Conservation (phyloP, 2,113 vertebrate genomes). For the Ceratotherium simum region DNA sequence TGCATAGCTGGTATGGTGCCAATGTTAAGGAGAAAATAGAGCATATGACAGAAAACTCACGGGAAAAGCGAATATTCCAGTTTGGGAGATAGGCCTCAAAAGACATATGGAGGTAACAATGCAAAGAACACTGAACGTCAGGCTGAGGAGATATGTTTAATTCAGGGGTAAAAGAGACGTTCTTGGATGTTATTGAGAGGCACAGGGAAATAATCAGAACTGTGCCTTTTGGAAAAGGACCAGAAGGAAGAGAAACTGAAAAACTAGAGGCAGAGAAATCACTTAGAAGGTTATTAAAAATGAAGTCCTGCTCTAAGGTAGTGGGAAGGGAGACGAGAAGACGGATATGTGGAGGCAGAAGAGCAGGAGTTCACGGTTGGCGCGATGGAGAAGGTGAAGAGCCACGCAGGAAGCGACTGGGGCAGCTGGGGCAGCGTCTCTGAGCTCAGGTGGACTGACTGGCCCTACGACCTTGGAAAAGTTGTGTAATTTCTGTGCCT, state of each 20-base stretch:
- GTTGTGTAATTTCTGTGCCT: neutral
- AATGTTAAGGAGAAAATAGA: neutral
- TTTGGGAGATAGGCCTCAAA: neutral
- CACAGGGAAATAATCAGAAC: neutral
- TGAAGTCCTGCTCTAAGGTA: neutral
- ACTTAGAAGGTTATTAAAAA: neutral
- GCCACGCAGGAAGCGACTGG: accelerated
- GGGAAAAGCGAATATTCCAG: neutral
- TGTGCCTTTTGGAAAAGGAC: neutral
- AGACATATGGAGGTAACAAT: neutral
- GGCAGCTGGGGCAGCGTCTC: neutral
- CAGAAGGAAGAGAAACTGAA: neutral
- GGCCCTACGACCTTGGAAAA: neutral
- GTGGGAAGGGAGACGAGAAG: neutral
- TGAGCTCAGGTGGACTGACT: neutral
- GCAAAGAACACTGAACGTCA: neutral
- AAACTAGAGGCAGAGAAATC: neutral
- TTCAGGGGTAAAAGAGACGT: neutral
- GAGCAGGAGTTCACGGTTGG: too few relatives aligned
- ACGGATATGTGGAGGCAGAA: neutral
- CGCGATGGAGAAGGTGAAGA: too few relatives aligned
- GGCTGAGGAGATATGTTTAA: neutral
- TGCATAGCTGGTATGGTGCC: neutral
- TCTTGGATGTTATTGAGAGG: neutral
- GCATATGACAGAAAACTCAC: neutral